Conservation (phyloP, 2,888 invertebrate genomes). For the Tetragnatha montana region DNA sequence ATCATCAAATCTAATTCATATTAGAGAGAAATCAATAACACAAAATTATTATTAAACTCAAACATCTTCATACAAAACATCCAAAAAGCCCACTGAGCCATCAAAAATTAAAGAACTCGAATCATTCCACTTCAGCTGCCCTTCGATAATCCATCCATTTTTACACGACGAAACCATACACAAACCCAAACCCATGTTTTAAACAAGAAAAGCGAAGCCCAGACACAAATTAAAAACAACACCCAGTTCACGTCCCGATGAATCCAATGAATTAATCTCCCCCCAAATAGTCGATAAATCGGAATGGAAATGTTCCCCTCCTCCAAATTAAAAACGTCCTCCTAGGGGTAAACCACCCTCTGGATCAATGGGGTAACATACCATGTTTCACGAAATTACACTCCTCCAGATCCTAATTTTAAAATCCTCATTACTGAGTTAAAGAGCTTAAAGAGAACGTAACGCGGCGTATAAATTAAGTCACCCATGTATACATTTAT, state of each 20-base stretch:
- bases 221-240: not conserved
- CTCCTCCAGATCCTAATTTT: conserved; percentile 38
- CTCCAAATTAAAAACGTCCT: conserved; percentile 47
- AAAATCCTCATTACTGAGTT: conserved; percentile 55
- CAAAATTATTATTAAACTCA: not conserved
- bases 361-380: conserved; percentile 40
- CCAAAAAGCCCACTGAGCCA: not conserved
- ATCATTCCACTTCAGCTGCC: not conserved
- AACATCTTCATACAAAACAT: not conserved
- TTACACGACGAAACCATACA: not conserved
- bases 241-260: not conserved
- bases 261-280: conserved; percentile 1
- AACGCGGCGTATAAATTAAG: conserved; percentile 56
- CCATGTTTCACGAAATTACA: conserved; percentile 55
- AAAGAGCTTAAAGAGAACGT: conserved; percentile 35
- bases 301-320: conserved; percentile 26
- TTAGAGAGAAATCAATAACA: not conserved
- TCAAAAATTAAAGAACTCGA: not conserved
- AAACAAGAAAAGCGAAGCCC: not conserved
- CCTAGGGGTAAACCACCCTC: not conserved
- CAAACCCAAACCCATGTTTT: not conserved
- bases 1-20: not conserved
- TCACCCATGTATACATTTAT: conserved; percentile 49
- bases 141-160: not conserved
- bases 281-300: conserved; percentile 25